Evolutionary conservation across 2,113 vertebrate species (phyloP).

Genomic region (Puma concolor): DNA sequence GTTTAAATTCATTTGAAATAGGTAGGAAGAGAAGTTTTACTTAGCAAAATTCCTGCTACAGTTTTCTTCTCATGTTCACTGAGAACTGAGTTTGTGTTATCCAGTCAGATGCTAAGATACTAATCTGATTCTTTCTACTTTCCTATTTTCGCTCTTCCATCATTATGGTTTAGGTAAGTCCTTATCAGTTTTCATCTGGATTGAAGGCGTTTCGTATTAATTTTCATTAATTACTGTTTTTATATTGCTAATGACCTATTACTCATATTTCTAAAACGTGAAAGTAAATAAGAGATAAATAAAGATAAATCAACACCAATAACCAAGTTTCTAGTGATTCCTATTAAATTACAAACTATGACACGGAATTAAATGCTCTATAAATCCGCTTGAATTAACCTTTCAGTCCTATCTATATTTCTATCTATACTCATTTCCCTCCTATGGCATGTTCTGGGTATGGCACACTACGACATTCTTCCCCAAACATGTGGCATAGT

Average conservation of each 20-base stretch:
- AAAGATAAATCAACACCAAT: not conserved
- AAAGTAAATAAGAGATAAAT: not conserved
- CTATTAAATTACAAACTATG: not conserved
- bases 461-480: not conserved
- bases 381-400: not conserved
- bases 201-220: not conserved
- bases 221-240: not conserved
- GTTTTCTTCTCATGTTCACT: not conserved
- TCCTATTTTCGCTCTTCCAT: not conserved
- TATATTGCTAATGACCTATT: not conserved
- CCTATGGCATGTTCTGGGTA: not conserved
- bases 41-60: not conserved
- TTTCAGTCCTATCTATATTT: not conserved
- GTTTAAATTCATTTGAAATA: not conserved
- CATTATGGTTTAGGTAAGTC: not conserved
- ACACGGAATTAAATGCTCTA: not conserved
- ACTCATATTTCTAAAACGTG: not conserved
- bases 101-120: not conserved
- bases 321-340: not conserved
- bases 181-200: not conserved
- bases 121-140: not conserved
- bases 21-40: not conserved
- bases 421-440: not conserved
- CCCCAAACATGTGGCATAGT: not conserved
- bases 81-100: not conserved